Evolutionary conservation across 1,140 invertebrate genomes (phyloP).

Genomic region (Drosophila santomea): DNA sequence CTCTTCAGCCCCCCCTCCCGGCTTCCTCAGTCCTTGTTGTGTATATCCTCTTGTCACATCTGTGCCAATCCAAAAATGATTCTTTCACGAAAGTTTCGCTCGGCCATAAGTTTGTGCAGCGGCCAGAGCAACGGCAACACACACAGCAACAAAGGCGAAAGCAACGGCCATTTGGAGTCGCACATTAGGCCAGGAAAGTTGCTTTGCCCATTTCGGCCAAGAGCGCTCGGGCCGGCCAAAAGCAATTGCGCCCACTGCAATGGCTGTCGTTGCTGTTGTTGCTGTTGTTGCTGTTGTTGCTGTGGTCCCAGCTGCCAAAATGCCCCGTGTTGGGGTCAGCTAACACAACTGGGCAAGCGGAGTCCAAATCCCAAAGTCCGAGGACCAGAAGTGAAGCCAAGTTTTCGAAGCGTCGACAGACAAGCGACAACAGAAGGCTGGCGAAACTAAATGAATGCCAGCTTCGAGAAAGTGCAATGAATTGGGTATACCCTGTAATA

Average conservation of each 20-base stretch:
- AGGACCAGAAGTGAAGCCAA: slow-evolving; percentile 34
- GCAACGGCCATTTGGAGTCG: slow-evolving; percentile 26
- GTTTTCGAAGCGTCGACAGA: slow-evolving; percentile 34
- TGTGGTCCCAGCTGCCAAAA: slow-evolving; percentile 76
- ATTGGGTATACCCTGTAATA: not conserved
- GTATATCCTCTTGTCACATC: slow-evolving; percentile 53
- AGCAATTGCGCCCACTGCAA: slow-evolving; percentile 74
- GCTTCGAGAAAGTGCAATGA: slow-evolving; percentile 18
- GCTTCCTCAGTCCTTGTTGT: slow-evolving; percentile 9
- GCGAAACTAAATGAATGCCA: slow-evolving; percentile 42
- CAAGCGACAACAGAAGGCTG: slow-evolving; percentile 27
- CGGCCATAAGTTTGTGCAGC: slow-evolving; percentile 56
- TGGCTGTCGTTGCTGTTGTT: slow-evolving; percentile 39
- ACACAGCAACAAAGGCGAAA: slow-evolving; percentile 23
- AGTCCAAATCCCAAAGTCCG: slow-evolving; percentile 40
- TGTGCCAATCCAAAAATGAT: slow-evolving; percentile 59
- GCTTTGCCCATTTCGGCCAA: slow-evolving; percentile 31
- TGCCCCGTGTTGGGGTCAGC: slow-evolving; percentile 56
- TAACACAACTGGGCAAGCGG: slow-evolving; percentile 32
- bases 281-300: slow-evolving; percentile 36
- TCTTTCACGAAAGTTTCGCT: slow-evolving; percentile 50
- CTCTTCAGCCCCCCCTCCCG: not conserved
- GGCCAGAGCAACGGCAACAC: slow-evolving; percentile 2
- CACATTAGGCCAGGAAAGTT: slow-evolving; percentile 60
- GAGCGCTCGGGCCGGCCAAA: slow-evolving; percentile 59